A percentile compares a stretch with the other conserved stretches of the same genome.
Evolutionary conservation across 1,140 invertebrate genomes (phyloP).

Genomic region (Neoseiulus cucumeris): DNA sequence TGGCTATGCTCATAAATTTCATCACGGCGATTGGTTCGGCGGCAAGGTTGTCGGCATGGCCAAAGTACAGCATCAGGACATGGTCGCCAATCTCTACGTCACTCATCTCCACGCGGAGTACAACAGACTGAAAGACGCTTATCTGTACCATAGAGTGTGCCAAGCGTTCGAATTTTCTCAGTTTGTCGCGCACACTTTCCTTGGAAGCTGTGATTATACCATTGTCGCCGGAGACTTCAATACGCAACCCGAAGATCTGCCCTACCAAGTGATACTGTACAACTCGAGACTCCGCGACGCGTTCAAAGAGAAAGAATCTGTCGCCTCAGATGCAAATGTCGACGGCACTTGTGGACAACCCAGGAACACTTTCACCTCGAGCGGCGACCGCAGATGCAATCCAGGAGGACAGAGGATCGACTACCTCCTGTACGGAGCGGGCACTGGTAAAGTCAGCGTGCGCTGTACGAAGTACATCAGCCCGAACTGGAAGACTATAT

Average conservation of each 20-base stretch:
- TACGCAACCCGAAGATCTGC: conserved; percentile 60
- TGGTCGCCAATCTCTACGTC: neutral
- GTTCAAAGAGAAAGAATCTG: conserved; percentile 22
- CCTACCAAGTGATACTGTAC: conserved; percentile 40
- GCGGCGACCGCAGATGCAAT: conserved; percentile 31
- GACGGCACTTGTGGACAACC: conserved; percentile 55
- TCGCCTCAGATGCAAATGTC: conserved; percentile 13
- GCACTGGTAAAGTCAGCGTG: conserved; percentile 23
- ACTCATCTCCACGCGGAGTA: conserved; percentile 64
- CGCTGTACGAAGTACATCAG: conserved; percentile 16
- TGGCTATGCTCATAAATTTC: conserved; percentile 85
- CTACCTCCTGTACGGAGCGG: conserved; percentile 50
- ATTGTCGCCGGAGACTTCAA: conserved; percentile 84
- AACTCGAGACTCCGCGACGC: conserved; percentile 34
- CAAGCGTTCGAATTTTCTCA: conserved; percentile 86
- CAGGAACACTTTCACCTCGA: conserved; percentile 56
- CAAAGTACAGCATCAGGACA: conserved; percentile 39
- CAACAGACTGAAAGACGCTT: conserved; percentile 58
- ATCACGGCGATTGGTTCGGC: conserved; percentile 94
- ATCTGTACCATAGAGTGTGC: conserved; percentile 62
- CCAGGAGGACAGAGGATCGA: conserved; percentile 70
- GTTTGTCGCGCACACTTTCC: conserved; percentile 63
- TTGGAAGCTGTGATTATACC: conserved; percentile 45
- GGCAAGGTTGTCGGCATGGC: conserved; percentile 78
- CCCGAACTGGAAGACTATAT: conserved; percentile 15